These are phyloP conservation scores for Sminthopsis crassicaudata DNA, from an alignment of 2,113 vertebrate genomes.

Conservation along the genomic window DNA sequence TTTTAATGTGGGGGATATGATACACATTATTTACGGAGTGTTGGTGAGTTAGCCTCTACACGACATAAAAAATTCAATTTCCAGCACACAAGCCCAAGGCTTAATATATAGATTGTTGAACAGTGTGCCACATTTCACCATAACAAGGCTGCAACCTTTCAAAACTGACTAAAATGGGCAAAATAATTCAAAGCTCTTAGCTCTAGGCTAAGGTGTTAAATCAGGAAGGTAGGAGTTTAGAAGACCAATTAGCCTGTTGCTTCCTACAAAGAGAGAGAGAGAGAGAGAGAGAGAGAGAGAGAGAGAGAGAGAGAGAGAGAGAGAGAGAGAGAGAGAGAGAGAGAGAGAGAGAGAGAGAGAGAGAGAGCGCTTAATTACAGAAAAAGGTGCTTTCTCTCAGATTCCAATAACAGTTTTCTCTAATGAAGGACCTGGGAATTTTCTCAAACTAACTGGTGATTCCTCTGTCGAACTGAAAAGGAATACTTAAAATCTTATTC, in stretches of 20 bases:
- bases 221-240: slow-evolving; percentile 40
- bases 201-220: slow-evolving; percentile 16
- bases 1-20: not conserved
- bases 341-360: too few relatives aligned
- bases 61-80: slow-evolving; percentile 39
- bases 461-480: not conserved
- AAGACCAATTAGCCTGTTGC: slow-evolving; percentile 28
- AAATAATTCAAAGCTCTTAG: slow-evolving; percentile 46
- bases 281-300: too few relatives aligned
- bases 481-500: not conserved
- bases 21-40: slow-evolving; percentile 37
- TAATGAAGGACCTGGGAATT: not conserved
- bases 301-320: too few relatives aligned
- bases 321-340: too few relatives aligned
- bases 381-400: not conserved
- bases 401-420: not conserved
- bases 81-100: slow-evolving; percentile 6
- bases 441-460: not conserved
- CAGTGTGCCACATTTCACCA: slow-evolving; percentile 16
- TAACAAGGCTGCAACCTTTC: slow-evolving; percentile 39
- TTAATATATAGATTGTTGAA: not conserved
- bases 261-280: slow-evolving; percentile 21
- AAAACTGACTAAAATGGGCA: slow-evolving; percentile 29
- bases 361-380: slow-evolving; percentile 35
- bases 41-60: slow-evolving; percentile 33